Conservation (phyloP, 1,140 invertebrate species). For the Cherax quadricarinatus region DNA sequence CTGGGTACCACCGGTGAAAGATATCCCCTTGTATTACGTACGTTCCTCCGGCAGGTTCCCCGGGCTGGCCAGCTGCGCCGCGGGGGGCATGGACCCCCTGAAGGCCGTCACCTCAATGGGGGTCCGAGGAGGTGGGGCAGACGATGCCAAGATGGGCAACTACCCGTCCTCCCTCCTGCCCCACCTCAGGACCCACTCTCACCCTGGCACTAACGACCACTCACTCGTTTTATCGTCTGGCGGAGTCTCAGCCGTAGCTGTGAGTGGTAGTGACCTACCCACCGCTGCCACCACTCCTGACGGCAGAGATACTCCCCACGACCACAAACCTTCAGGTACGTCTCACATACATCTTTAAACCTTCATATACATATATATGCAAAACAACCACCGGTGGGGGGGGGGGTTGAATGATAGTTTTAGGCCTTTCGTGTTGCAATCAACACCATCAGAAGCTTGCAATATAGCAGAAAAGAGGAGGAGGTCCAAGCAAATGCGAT, state of each 20-base stretch:
- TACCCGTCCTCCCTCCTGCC: constrained; percentile 59
- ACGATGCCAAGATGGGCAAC: constrained; percentile 19
- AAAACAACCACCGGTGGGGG: too few species aligned
- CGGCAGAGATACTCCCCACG: constrained; percentile 50
- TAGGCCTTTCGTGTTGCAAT: too few species aligned
- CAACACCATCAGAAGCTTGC: too few species aligned
- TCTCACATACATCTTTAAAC: background rate
- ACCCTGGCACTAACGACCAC: constrained; percentile 20
- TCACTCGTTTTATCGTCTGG: background rate
- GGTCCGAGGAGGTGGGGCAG: background rate
- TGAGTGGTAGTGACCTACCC: background rate
- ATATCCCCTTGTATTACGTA: too few species aligned
- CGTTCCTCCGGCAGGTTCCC: constrained; percentile 41
- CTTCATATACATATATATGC: background rate
- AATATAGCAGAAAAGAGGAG: too few species aligned
- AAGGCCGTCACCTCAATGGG: constrained; percentile 55
- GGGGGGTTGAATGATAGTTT: too few species aligned
- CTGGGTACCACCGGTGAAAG: too few species aligned
- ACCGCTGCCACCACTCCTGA: constrained; percentile 46
- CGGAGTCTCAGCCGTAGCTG: background rate
- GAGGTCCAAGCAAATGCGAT: too few species aligned
- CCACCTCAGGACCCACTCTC: constrained; percentile 25
- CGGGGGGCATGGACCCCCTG: constrained; percentile 48
- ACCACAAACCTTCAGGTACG: constrained; percentile 44
- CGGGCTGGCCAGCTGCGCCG: constrained; percentile 55